Evolutionary conservation across 2,888 invertebrate species (phyloP), one percentile per base, ranked within the genome.

Genomic region (Troilus luridus): DNA sequence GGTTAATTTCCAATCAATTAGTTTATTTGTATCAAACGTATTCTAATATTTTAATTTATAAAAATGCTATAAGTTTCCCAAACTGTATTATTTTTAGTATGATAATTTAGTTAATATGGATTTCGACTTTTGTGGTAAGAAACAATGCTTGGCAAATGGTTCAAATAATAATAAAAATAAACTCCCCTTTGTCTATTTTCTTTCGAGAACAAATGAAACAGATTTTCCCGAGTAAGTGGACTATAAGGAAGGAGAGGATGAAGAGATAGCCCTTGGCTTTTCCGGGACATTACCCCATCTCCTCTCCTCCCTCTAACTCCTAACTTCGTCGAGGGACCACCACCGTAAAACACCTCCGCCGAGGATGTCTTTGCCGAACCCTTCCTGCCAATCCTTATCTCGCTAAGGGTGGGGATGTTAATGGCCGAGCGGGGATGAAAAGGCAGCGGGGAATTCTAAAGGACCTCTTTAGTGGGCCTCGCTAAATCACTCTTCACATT

Each of bases 301-400:
- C 56, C 85, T 56, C 56, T 41, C 19, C 85, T 41, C 56, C 58
- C 85, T 67, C n/a, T n/a, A 54, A 85, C 56, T 85, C 14, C n/a
- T n/a, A 56, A 41, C 72, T 41, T 8, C 17, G 17, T 41, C 41
- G 7, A 41, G 72, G 41, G 24, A 17, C 27, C 0, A 0, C 8
- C 85, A 3, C 85, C 85, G 56, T 85, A 85, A 85, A 85, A 85
- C 85, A 54, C 56, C 56, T 58, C 85, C 56, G 85, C n/a, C 10
- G 85, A 58, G 85, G 85, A 56, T 54, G 85, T 54, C 56, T 54
- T 58, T 56, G 56, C n/a, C 85, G 56, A 85, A 85, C 56, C 85
- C 85, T 85, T 85, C 85, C 85, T 85, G 56, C 85, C 85, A 85
- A 85, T 85, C 85, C 85, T 85, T 85, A 85, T 85, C 85, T 85